Percentiles rank a stretch among this genome's conserved stretches.
These are phyloP conservation scores for Megastigmus dorsalis DNA, from an alignment of 2,888 invertebrate genomes.

Conservation along the genomic window DNA sequence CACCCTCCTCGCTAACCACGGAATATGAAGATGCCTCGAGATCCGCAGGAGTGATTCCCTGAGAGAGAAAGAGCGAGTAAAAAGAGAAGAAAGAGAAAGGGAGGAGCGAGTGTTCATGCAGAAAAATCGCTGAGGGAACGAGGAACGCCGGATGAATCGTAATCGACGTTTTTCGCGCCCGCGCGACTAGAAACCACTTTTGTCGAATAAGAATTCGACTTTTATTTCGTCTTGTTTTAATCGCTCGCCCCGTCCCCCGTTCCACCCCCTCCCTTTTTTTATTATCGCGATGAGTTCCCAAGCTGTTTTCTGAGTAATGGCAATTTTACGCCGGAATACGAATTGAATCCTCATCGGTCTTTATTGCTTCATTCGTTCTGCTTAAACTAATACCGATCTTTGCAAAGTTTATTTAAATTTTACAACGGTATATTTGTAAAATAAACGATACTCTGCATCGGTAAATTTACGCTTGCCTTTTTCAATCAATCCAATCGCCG, in stretches of 20 bases:
- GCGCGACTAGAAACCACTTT: constrained; percentile 37
- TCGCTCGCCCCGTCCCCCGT: constrained; percentile 1
- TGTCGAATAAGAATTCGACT: constrained; percentile 34
- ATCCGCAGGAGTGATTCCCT: background rate
- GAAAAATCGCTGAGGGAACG: constrained; percentile 38
- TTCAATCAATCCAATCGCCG: too few species aligned
- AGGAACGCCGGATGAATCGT: constrained; percentile 39
- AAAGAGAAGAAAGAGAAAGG: background rate
- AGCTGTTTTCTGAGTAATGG: background rate
- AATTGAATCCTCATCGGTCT: too few species aligned
- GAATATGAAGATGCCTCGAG: background rate
- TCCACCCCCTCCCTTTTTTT: background rate
- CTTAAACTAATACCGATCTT: background rate
- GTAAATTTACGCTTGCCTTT: too few species aligned
- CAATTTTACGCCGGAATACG: background rate
- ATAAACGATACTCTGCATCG: too few species aligned
- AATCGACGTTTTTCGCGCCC: constrained; percentile 42
- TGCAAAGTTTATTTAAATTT: background rate
- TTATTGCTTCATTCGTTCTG: background rate
- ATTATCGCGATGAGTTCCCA: background rate
- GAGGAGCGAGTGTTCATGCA: constrained; percentile 7
- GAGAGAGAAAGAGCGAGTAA: background rate
- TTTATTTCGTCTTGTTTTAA: constrained; percentile 36
- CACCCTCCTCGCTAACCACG: too few species aligned
- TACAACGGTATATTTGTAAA: too few species aligned